These are phyloP conservation scores for Chironomus riparius DNA, from an alignment of 2,888 invertebrate genomes.

Conservation along the genomic window DNA sequence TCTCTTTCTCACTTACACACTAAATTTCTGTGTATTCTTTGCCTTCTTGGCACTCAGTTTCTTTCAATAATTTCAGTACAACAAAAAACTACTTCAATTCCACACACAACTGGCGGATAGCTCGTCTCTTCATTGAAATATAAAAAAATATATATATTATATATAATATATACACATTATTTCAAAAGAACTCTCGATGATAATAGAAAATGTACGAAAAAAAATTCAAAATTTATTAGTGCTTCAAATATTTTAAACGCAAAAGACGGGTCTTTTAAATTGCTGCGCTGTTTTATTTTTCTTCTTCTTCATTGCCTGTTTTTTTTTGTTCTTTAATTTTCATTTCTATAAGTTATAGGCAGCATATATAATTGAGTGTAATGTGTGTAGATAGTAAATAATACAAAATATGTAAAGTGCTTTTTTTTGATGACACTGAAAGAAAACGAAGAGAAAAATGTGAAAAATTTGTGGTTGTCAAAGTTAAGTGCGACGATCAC, in stretches of 20 bases:
- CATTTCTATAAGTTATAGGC: not conserved
- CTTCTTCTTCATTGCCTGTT: too few relatives aligned
- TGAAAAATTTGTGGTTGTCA: not conserved
- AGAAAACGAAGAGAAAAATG: not conserved
- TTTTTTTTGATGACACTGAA: not conserved
- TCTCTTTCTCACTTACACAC: not conserved
- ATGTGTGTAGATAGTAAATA: not conserved
- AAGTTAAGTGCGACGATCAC: not conserved
- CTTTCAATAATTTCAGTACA: constrained; percentile 1
- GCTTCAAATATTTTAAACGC: constrained; percentile 22
- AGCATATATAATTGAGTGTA: too few relatives aligned
- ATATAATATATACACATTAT: not conserved
- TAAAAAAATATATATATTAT: not conserved
- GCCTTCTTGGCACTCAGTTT: constrained; percentile 3
- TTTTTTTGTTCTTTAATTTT: too few relatives aligned
- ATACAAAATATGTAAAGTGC: not conserved
- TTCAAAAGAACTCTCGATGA: constrained; percentile 2
- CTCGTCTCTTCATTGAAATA: not conserved
- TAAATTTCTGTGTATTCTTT: not conserved
- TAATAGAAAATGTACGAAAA: constrained; percentile 16
- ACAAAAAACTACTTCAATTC: constrained; percentile 15
- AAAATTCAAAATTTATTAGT: constrained; percentile 10
- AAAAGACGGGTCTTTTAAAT: constrained; percentile 15
- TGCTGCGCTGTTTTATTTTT: not conserved
- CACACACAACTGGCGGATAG: not conserved